Base-by-base conservation (phyloP, 2,797 vertebrate genomes). In the Sebastes alutus region DNA sequence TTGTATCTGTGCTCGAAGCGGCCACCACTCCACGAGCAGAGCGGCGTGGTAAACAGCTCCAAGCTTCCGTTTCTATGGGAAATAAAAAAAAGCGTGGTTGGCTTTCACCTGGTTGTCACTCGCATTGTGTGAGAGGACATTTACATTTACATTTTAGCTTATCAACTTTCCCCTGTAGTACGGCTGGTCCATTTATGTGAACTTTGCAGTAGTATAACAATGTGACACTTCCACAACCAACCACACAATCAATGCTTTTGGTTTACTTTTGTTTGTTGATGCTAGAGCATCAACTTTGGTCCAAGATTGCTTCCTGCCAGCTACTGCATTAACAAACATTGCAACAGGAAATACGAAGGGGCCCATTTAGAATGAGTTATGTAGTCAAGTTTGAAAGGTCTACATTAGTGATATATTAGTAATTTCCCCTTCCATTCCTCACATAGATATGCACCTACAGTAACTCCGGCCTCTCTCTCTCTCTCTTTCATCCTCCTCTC, bases 391-490 rank as follows among this genome's bases (percentile, higher is more conserved):
- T 20, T 20, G 18, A 49, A 49, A 49, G 46, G 18, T 49, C 46
- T 49, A 20, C 18, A 64, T 80, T 60, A 73, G 61, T 62, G 30
- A 66, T 25, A 35, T 46, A 30, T 52, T 9, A 14, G n/a, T 72
- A 58, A 38, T 60, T 68, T 33, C 42, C 32, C 35, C 38, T 58
- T 61, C 54, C 2, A 4, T 33, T 69, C 4, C 35, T 55, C 78
- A 20, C 62, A 66, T 66, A 74, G 67, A 72, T 16, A 62, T 22
- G 71, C 68, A 77, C 68, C 72, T 18, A 65, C 22, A 52, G 25
- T 63, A 67, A 67, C 49, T 7, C 30, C 14, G 0, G 23, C 10
- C 70, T 82, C 46, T 54, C 16, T 42, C 35, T 38, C n/a, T 72
- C 22, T 18, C 27, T 13, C 42, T 23, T 23, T 29, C 35, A 60